phyloP scores from a whole-genome alignment of 1,140 invertebrate species.

The Drosophila sp. region DNA sequence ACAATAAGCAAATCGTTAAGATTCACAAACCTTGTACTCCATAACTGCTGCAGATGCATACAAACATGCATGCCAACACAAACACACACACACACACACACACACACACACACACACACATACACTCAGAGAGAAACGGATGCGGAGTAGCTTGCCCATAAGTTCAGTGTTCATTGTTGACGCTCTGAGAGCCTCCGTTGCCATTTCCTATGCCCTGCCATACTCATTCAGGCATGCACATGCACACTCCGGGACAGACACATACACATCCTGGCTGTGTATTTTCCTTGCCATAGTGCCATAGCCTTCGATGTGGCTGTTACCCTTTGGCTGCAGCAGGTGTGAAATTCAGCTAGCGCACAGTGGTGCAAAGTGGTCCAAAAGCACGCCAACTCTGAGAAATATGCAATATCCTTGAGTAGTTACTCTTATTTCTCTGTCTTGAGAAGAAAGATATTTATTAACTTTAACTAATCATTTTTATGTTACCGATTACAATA shows the following conservation, averaged over 20 bases:
- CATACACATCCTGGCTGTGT: slow-evolving; percentile 14
- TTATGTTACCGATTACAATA: too few species aligned
- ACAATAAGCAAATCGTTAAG: slow-evolving; percentile 79
- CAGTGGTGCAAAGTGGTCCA: slow-evolving; percentile 31
- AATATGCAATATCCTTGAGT: too few species aligned
- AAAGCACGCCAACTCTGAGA: too few species aligned
- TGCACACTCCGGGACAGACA: neutral
- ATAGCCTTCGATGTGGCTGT: slow-evolving; percentile 18
- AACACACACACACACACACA: slow-evolving; percentile 5
- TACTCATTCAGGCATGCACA: slow-evolving; percentile 19
- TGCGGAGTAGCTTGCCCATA: slow-evolving; percentile 17
- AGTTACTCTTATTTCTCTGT: too few species aligned
- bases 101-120: slow-evolving; percentile 5
- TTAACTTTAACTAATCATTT: too few species aligned
- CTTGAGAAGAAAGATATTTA: too few species aligned
- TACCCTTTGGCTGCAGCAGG: slow-evolving; percentile 40
- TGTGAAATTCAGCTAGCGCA: slow-evolving; percentile 61
- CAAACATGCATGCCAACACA: slow-evolving; percentile 4
- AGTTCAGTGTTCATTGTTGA: slow-evolving; percentile 39
- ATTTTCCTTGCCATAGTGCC: slow-evolving; percentile 21
- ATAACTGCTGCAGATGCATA: slow-evolving; percentile 36
- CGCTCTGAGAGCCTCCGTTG: slow-evolving; percentile 9
- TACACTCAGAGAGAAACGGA: neutral
- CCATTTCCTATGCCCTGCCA: neutral
- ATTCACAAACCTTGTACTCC: slow-evolving; percentile 60